phyloP scores from a whole-genome alignment of 1,140 invertebrate genomes.

The Micrasema longulum region DNA sequence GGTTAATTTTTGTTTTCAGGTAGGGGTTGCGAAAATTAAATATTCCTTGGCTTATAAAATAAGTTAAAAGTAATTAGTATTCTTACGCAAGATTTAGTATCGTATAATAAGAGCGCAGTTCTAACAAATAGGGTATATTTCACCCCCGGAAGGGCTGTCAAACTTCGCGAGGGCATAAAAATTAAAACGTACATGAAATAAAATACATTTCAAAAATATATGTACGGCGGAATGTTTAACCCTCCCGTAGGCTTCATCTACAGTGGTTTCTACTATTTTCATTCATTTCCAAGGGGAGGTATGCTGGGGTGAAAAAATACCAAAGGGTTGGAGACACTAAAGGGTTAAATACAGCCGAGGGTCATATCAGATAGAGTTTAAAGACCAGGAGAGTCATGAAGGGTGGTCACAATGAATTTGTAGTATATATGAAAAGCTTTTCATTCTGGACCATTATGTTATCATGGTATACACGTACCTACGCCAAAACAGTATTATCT shows the following conservation, averaged over 20 bases:
- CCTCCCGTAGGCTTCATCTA: conserved; percentile 23
- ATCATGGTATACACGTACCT: conserved; percentile 12
- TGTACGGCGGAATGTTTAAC: conserved; percentile 35
- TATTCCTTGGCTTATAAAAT: neutral
- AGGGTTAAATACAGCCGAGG: conserved; percentile 52
- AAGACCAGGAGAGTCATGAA: conserved; percentile 34
- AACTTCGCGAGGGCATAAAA: conserved; percentile 42
- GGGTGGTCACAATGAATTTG: conserved; percentile 51
- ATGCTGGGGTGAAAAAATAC: conserved; percentile 17
- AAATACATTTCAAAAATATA: conserved; percentile 44
- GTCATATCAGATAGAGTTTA: conserved; percentile 51
- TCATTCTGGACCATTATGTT: conserved; percentile 2
- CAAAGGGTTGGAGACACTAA: conserved; percentile 27
- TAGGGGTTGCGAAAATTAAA: neutral
- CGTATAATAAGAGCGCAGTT: conserved; percentile 45
- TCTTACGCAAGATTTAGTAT: conserved; percentile 47
- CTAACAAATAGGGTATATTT: conserved; percentile 46
- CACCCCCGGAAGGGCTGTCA: conserved; percentile 35
- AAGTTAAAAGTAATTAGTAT: conserved; percentile 49
- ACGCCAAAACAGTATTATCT: too few relatives aligned
- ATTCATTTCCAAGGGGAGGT: conserved; percentile 48
- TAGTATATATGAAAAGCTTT: conserved; percentile 39
- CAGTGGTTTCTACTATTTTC: conserved; percentile 51
- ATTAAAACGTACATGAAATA: conserved; percentile 46
- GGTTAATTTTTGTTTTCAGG: too few relatives aligned